Percentiles rank a stretch among this genome's conserved stretches.
Evolutionary conservation across 2,888 invertebrate genomes (phyloP).

Genomic region (Lasius platythorax): DNA sequence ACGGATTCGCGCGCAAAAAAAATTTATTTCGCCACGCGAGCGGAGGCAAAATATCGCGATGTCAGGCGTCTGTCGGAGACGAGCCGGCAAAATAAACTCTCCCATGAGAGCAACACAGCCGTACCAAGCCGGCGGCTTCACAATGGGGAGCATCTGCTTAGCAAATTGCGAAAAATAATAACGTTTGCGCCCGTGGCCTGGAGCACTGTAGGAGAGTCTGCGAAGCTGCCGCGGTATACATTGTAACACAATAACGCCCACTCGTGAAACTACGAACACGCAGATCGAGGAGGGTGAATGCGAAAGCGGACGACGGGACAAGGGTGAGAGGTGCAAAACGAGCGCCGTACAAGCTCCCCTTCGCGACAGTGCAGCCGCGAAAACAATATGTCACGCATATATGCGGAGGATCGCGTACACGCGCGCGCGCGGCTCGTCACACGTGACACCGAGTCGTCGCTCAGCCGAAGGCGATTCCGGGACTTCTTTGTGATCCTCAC

Average conservation of each 20-base stretch:
- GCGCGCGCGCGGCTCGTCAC: constrained; percentile 36
- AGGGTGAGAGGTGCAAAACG: constrained; percentile 59
- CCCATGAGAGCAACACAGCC: constrained; percentile 23
- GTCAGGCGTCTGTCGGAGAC: constrained; percentile 12
- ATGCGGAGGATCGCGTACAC: not conserved
- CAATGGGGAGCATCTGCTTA: constrained; percentile 82
- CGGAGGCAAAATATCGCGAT: constrained; percentile 41
- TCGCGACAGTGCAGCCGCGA: constrained; percentile 54
- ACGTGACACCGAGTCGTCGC: constrained; percentile 53
- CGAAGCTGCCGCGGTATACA: constrained; percentile 63
- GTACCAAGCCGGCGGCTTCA: constrained; percentile 50
- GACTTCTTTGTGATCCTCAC: constrained; percentile 67
- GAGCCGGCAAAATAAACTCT: constrained; percentile 65
- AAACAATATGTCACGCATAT: constrained; percentile 75
- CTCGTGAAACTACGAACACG: constrained; percentile 58
- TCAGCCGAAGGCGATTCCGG: constrained; percentile 58
- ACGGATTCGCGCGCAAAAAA: constrained; percentile 36
- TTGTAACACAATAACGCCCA: constrained; percentile 76
- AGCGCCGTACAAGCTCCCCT: constrained; percentile 53
- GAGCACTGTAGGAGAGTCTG: constrained; percentile 58
- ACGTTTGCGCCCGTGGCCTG: constrained; percentile 77
- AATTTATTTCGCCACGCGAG: constrained; percentile 23
- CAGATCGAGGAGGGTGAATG: constrained; percentile 22
- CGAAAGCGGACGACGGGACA: constrained; percentile 25
- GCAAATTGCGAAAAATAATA: constrained; percentile 84